These are phyloP conservation scores for Ceratotherium simum DNA, from an alignment of 2,113 vertebrate species.

Conservation along the genomic window DNA sequence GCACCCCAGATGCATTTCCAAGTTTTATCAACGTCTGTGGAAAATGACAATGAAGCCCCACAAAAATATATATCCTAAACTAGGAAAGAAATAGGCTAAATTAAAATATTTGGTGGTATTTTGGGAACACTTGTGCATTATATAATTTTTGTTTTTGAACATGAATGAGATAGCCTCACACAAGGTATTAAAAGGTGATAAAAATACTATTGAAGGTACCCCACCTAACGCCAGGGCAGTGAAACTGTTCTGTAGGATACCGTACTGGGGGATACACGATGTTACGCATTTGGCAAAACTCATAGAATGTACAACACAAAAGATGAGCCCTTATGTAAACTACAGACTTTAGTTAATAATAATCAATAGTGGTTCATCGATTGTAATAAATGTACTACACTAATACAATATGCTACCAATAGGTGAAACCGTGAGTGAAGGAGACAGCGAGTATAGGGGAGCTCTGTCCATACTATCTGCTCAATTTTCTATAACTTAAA, in stretches of 20 bases:
- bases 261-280: not conserved
- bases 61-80: constrained; percentile 31
- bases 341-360: not conserved
- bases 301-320: not conserved
- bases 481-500: constrained; percentile 7
- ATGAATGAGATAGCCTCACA: not conserved
- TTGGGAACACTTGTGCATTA: not conserved
- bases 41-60: not conserved
- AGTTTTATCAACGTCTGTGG: constrained; percentile 4
- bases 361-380: not conserved
- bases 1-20: not conserved
- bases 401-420: not conserved
- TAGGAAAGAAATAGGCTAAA: constrained; percentile 27
- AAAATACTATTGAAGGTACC: not conserved
- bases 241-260: not conserved
- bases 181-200: not conserved
- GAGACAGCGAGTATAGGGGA: not conserved
- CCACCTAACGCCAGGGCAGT: not conserved
- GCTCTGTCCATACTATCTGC: not conserved
- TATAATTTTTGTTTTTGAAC: constrained; percentile 32
- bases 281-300: not conserved
- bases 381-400: not conserved
- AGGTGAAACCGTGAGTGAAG: not conserved
- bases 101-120: constrained; percentile 18
- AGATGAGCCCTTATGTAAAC: not conserved